A percentile compares a stretch with the other conserved stretches of the same genome.
These are phyloP conservation scores for Channallabes apus DNA, from an alignment of 2,797 vertebrate species.

Conservation along the genomic window DNA sequence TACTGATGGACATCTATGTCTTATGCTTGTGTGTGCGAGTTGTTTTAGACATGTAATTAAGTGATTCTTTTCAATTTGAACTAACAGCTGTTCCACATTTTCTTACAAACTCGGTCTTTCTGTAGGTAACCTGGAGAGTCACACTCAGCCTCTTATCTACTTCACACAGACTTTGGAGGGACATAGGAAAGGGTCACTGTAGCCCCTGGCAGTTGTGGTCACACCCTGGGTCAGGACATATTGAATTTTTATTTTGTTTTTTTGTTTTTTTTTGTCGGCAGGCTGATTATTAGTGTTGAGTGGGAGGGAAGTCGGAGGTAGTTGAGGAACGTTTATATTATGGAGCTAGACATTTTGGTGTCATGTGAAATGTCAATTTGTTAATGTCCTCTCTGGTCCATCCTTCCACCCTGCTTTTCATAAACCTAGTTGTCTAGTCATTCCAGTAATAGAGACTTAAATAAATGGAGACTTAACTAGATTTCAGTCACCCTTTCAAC, in stretches of 20 bases:
- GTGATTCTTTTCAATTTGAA: background rate
- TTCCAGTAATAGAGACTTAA: slow-evolving; percentile 36
- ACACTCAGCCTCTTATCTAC: slow-evolving; percentile 63
- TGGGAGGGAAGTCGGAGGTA: too few relatives aligned
- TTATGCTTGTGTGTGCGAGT: background rate
- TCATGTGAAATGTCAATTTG: slow-evolving; percentile 9
- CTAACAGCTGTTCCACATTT: slow-evolving; percentile 35
- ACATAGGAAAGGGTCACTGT: slow-evolving; percentile 44
- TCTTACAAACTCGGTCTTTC: slow-evolving; percentile 27
- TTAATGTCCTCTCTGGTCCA: background rate
- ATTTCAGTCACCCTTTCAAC: background rate
- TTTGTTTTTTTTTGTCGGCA: background rate
- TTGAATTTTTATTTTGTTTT: slow-evolving; percentile 34
- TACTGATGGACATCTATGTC: background rate
- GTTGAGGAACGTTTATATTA: slow-evolving; percentile 8
- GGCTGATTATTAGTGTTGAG: background rate
- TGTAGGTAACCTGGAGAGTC: slow-evolving; percentile 61
- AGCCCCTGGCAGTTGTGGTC: slow-evolving; percentile 44
- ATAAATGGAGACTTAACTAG: background rate
- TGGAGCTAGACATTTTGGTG: slow-evolving; percentile 23
- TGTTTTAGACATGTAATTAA: too few relatives aligned
- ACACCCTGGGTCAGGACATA: slow-evolving; percentile 50
- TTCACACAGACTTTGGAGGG: slow-evolving; percentile 38
- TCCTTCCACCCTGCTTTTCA: slow-evolving; percentile 23
- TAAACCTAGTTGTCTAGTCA: slow-evolving; percentile 44